Conservation (phyloP, 1,140 invertebrate species). For the Dendroctonus ponderosae region DNA sequence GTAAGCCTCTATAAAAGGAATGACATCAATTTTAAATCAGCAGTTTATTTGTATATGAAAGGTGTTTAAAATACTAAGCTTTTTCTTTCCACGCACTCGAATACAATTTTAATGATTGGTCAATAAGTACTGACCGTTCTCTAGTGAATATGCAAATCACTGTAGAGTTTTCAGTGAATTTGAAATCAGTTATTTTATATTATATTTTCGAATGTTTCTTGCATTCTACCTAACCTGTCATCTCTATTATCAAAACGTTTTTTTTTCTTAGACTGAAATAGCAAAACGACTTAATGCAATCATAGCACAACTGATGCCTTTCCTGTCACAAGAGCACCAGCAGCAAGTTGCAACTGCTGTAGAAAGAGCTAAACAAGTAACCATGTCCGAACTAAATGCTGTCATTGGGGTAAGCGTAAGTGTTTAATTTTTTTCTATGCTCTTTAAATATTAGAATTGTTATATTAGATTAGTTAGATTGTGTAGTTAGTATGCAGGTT, state of each 20-base stretch:
- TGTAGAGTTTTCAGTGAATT: too few relatives aligned
- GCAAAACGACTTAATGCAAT: constrained; percentile 89
- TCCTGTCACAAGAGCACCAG: constrained; percentile 90
- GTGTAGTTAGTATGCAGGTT: too few relatives aligned
- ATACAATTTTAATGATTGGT: too few relatives aligned
- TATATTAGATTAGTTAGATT: background rate
- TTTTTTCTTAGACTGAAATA: constrained; percentile 83
- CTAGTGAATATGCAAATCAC: too few relatives aligned
- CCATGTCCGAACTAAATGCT: constrained; percentile 88
- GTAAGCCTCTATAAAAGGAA: too few relatives aligned
- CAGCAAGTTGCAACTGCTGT: constrained; percentile 90
- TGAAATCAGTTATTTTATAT: background rate
- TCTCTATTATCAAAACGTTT: too few relatives aligned
- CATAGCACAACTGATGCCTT: constrained; percentile 87
- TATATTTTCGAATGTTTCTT: background rate
- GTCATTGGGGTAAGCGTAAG: constrained; percentile 77
- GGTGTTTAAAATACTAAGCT: too few relatives aligned
- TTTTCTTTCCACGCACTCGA: too few relatives aligned
- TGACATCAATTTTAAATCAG: too few relatives aligned
- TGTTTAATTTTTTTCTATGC: background rate
- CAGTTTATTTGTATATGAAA: too few relatives aligned
- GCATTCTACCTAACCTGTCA: too few relatives aligned
- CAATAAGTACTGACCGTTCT: too few relatives aligned
- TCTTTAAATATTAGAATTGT: background rate
- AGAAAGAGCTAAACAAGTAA: constrained; percentile 93